Conservation (phyloP, 2,797 vertebrate genomes). For the Mionectes olivaceus region DNA sequence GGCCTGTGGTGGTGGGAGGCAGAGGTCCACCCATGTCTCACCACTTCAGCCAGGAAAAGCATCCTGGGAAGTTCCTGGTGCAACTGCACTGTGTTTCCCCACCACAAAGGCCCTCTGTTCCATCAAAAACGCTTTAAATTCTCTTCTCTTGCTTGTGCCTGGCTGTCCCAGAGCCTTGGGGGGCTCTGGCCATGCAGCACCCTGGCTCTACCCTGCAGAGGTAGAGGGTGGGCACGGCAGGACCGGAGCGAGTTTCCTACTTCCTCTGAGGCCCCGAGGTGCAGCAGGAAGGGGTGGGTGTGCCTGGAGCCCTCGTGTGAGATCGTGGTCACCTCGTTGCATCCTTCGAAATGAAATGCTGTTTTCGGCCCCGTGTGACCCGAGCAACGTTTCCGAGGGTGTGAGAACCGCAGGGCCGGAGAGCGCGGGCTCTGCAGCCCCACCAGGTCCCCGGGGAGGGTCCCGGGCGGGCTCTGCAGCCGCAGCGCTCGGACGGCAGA, state of each 20-base stretch:
- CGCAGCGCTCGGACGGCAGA: neutral
- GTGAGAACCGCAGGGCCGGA: neutral
- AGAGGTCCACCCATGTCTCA: neutral
- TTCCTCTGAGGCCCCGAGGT: neutral
- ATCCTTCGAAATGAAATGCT: neutral
- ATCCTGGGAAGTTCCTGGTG: neutral
- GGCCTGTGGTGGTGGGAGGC: fast-evolving
- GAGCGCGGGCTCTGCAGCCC: fast-evolving
- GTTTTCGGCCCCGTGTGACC: fast-evolving
- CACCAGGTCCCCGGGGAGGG: neutral
- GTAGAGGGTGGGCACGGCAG: neutral
- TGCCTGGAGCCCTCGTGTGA: neutral
- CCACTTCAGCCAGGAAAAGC: neutral
- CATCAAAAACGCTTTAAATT: neutral
- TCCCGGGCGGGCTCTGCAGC: neutral
- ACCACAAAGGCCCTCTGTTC: neutral
- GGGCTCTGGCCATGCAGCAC: neutral
- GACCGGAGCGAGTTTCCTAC: fast-evolving
- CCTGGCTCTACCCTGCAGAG: neutral
- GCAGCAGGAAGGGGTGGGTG: fast-evolving
- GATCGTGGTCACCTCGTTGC: fast-evolving
- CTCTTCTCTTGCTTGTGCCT: neutral
- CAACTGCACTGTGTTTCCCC: fast-evolving
- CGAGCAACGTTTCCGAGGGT: fast-evolving
- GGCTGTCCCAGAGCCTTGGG: too few relatives aligned